Conservation (phyloP, 2,113 vertebrate species). For the Tringa solitaria region DNA sequence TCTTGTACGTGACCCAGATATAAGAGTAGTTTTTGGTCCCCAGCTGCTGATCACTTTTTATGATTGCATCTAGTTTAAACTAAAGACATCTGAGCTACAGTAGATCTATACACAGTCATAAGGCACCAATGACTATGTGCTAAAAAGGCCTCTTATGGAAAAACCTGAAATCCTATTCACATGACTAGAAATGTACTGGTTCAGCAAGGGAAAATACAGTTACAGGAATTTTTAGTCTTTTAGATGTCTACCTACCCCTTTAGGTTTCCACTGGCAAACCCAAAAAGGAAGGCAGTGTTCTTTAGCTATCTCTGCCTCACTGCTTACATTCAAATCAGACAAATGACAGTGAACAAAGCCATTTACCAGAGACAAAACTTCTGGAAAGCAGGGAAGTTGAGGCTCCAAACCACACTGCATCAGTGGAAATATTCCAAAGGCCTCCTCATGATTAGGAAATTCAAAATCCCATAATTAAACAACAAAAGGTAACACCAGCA, state of each 20-base stretch:
- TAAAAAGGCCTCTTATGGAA: slow-evolving; percentile 34
- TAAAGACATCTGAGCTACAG: background rate
- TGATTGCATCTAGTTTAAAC: background rate
- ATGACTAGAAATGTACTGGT: background rate
- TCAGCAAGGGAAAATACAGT: background rate
- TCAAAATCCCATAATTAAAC: background rate
- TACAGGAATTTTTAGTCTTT: background rate
- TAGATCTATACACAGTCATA: slow-evolving; percentile 17
- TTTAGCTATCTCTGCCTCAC: slow-evolving; percentile 3
- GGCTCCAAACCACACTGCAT: background rate
- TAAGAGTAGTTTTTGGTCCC: slow-evolving; percentile 22
- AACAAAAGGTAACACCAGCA: slow-evolving; percentile 3
- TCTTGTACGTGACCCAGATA: background rate
- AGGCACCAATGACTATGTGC: slow-evolving; percentile 41
- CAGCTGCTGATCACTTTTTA: background rate
- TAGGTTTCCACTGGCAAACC: background rate
- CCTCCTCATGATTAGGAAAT: background rate
- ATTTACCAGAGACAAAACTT: background rate
- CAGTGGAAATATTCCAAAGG: background rate
- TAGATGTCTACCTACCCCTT: background rate
- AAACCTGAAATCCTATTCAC: background rate
- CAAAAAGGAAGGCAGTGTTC: background rate
- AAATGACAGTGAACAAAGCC: background rate
- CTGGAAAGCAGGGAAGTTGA: background rate
- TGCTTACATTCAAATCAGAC: background rate